Conservation (phyloP, 2,113 vertebrate genomes). For the Mesembrinibis cayennensis region DNA sequence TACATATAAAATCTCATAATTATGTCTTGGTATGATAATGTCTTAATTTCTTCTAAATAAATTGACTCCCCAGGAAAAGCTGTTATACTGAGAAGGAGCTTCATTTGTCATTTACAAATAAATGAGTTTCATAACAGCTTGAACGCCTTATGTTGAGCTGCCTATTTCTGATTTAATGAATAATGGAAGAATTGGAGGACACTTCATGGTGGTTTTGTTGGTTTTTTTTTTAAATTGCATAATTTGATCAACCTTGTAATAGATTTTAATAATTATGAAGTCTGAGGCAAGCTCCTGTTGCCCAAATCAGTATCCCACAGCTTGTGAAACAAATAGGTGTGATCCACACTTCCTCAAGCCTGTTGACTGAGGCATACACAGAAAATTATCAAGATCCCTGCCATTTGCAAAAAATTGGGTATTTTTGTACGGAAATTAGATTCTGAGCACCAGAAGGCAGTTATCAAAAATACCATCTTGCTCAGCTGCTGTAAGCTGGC, state of each 20-base stretch:
- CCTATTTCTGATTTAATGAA: conserved; percentile 28
- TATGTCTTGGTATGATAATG: neutral
- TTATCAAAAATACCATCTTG: conserved; percentile 41
- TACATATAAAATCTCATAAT: neutral
- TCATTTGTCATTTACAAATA: conserved; percentile 41
- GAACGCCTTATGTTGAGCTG: conserved; percentile 13
- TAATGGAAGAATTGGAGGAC: conserved; percentile 16
- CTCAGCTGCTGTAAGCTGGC: conserved; percentile 11
- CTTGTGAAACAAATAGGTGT: neutral
- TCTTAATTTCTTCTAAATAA: conserved; percentile 29
- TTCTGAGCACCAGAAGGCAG: conserved; percentile 46
- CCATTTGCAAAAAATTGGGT: neutral
- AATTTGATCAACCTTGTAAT: neutral
- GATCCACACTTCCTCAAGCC: neutral
- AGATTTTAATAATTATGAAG: neutral
- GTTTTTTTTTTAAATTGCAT: neutral
- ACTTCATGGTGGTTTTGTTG: neutral
- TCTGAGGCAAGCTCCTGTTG: neutral
- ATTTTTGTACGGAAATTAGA: neutral
- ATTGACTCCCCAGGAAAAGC: conserved; percentile 6
- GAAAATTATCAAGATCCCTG: neutral
- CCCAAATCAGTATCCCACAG: neutral
- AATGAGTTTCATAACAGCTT: neutral
- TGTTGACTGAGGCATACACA: neutral
- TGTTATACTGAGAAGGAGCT: neutral